Evolutionary conservation across 2,888 invertebrate species (phyloP).

Genomic region (Philopedon plagiatum): DNA sequence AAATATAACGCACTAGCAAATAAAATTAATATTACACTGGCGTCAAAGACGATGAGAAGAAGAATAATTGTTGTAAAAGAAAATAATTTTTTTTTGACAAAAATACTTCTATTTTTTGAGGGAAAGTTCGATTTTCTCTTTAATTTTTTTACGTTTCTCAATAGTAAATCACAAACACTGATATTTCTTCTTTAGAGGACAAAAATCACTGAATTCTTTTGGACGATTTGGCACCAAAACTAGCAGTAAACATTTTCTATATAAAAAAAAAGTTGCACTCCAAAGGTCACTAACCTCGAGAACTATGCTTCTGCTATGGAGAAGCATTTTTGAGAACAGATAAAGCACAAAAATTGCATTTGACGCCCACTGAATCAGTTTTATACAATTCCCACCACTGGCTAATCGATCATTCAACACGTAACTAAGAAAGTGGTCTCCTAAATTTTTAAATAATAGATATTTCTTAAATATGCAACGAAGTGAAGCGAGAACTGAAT

Average conservation of each 20-base stretch:
- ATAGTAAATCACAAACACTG: no score
- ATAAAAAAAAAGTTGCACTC: constrained; percentile 1
- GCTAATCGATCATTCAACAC: constrained; percentile 20
- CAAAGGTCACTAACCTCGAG: constrained; percentile 62
- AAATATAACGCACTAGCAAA: no score
- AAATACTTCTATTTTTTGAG: no score
- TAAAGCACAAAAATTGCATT: constrained; percentile 51
- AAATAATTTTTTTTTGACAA: no score
- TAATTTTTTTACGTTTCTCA: no score
- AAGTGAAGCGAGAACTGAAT: constrained; percentile 45
- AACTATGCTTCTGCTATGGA: constrained; percentile 61
- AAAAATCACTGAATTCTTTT: background rate
- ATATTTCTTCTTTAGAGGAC: background rate
- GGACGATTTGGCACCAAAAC: background rate
- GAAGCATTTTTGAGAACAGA: constrained; percentile 61
- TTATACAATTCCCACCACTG: constrained; percentile 51
- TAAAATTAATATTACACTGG: no score
- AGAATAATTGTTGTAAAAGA: no score
- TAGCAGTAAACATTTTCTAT: background rate
- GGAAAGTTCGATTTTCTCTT: no score
- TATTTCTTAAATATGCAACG: constrained; percentile 50
- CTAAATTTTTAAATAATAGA: constrained; percentile 49
- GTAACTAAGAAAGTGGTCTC: constrained; percentile 50
- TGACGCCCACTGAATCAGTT: constrained; percentile 34
- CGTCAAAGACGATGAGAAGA: no score